Evolutionary conservation across 2,888 invertebrate species (phyloP).

Genomic region (Drosophila picticornis): DNA sequence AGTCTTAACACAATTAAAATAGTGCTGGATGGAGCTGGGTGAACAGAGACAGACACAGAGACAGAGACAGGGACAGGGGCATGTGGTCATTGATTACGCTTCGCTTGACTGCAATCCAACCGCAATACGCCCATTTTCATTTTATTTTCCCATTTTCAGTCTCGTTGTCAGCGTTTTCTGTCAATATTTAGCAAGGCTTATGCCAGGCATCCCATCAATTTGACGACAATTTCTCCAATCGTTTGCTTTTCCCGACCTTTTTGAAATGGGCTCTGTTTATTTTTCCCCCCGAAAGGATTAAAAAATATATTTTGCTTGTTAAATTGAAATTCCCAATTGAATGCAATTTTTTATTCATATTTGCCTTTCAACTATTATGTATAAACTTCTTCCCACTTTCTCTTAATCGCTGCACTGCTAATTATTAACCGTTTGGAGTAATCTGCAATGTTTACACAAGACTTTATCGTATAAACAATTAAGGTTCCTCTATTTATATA

Average conservation of each 20-base stretch:
- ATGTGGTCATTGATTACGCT: conserved; percentile 45
- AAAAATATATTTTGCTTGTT: not conserved
- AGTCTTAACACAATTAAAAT: conserved; percentile 50
- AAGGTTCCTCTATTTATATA: too few species aligned
- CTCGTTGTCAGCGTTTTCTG: conserved; percentile 42
- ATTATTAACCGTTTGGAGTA: not conserved
- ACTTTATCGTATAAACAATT: not conserved
- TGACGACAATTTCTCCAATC: conserved; percentile 37
- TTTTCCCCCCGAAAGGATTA: not conserved
- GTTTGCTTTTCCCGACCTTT: conserved; percentile 37
- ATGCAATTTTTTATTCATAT: not conserved
- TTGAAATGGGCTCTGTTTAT: not conserved
- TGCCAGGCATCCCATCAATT: conserved; percentile 16
- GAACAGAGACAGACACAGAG: not conserved
- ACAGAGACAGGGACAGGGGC: not conserved
- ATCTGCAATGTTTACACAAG: too few species aligned
- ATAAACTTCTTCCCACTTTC: not conserved
- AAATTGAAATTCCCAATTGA: not conserved
- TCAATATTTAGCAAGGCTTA: conserved; percentile 31
- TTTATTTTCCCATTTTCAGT: not conserved
- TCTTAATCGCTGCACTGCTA: not conserved
- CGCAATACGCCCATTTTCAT: not conserved
- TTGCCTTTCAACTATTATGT: not conserved
- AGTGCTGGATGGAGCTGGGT: not conserved
- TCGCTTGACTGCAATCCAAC: conserved; percentile 7